Evolutionary conservation across 2,888 invertebrate genomes (phyloP), one percentile per base, ranked within the genome.

Genomic region (Ichneumon xanthorius): DNA sequence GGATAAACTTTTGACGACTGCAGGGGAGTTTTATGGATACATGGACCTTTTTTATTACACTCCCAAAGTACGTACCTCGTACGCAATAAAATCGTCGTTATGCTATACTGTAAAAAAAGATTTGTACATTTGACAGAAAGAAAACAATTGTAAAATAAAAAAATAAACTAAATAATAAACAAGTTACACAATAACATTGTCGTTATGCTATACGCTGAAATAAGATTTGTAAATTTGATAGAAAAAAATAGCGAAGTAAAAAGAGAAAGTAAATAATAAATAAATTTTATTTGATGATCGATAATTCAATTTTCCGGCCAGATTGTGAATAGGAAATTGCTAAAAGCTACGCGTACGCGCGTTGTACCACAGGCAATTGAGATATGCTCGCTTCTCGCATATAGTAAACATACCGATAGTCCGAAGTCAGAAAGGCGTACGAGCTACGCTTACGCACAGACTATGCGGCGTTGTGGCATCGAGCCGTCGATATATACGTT

Each of bases 21-120:
- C 53, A 19, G 53, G n/a, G 4, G n/a, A 53, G 53, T 53, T 53
- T 53, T 53, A 53, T 53, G 53, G n/a, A 53, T 53, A 53, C n/a
- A 6, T 16, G n/a, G n/a, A 1, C 53, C n/a, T 19, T 7, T 53
- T 53, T 53, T 53, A 53, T 16, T 53, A 53, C 16, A 53, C n/a
- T n/a, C 53, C 11, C n/a, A n/a, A 53, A 19, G 53, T 53, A n/a
- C 50, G n/a, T n/a, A n/a, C 2, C 1, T 53, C 53, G 53, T 53
- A 53, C 53, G n/a, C 53, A 53, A 19, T 19, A 53, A 53, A 53
- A 53, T 7, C 2, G 1, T 53, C n/a, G n/a, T 16, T 6, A 19
- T 53, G 4, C 16, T 4, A 19, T n/a, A 16, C 53, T 2, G 1
- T 11, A 40, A 40, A 40, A 40, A 2, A 11, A 40, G 9, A 40